phyloP scores from a whole-genome alignment of 2,113 vertebrate species.

The Larimichthys crocea region DNA sequence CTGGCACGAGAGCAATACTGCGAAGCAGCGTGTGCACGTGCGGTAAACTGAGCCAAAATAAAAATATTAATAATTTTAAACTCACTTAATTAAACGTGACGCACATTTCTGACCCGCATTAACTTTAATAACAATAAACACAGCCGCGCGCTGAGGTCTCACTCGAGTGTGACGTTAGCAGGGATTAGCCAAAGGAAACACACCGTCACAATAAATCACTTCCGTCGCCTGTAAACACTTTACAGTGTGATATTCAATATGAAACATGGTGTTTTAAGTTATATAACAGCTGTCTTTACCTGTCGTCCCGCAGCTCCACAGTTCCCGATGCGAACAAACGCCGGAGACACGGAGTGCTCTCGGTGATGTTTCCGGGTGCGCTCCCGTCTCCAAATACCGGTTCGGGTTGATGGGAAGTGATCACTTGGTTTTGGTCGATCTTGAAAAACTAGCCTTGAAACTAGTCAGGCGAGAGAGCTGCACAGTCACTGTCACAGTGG shows the following conservation, averaged over 20 bases:
- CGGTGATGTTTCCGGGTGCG: slow-evolving; percentile 21
- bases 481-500: too few species aligned
- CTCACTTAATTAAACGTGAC: neutral
- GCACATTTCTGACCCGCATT: neutral
- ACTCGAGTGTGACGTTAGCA: neutral
- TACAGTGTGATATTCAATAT: too few species aligned
- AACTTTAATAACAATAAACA: neutral
- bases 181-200: too few species aligned
- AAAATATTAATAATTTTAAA: neutral
- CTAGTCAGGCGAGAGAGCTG: slow-evolving; percentile 3
- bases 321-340: neutral
- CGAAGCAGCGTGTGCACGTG: neutral
- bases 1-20: neutral
- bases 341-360: neutral
- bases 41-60: neutral
- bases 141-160: too few species aligned
- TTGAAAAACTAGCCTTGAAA: slow-evolving; percentile 52
- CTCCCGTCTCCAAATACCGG: neutral
- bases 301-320: neutral
- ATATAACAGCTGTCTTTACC: neutral
- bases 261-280: too few species aligned
- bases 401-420: neutral
- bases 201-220: too few species aligned
- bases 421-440: slow-evolving; percentile 3
- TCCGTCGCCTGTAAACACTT: too few species aligned